Evolutionary conservation across 2,888 invertebrate species (phyloP), one percentile per base, ranked within the genome.

Genomic region (Eledone cirrhosa): DNA sequence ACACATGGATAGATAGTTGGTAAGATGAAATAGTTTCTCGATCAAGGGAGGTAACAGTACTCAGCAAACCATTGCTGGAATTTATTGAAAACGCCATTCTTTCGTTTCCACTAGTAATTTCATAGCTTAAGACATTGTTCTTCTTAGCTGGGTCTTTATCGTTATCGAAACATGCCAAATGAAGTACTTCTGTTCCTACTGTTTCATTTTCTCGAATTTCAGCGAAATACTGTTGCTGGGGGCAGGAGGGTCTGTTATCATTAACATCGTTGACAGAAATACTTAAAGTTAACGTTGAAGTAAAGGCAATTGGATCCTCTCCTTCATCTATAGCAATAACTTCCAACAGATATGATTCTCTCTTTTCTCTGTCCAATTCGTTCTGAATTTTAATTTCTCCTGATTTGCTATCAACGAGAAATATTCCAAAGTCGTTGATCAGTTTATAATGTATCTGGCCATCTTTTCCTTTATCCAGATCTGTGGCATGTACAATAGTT

Each of bases 231-330:
- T n/a, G 31, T 22, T 72, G 1, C 22, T 41, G 72, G 13, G 29
- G 72, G 47, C 65, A 79, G 3, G 75, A 22, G 16, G 90, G 90
- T 11, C 81, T 65, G 78, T 89, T 83, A 83, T 90, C 90, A 79
- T 90, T 90, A 81, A 87, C 87, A 80, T 90, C 90, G 5, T 81
- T 80, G 22, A 90, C 85, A 22, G 82, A 78, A n/a, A 89, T 85
- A 48, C 80, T 81, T 78, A 89, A 86, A 13, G 80, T 85, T 59
- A 83, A 84, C 19, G 82, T 82, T 63, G 83, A 83, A 7, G 82
- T 82, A 29, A 29, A 16, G 13, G 77, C 77, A 16, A 48, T 47
- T 0, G 79, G 79, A 65, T 13, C 33, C 11, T 41, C 16, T 2
- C 69, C 79, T 16, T 41, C 63, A 69, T 83, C 82, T 22, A 81